Base-by-base conservation (phyloP, 2,113 vertebrate genomes). In the Chaetura pelagica region DNA sequence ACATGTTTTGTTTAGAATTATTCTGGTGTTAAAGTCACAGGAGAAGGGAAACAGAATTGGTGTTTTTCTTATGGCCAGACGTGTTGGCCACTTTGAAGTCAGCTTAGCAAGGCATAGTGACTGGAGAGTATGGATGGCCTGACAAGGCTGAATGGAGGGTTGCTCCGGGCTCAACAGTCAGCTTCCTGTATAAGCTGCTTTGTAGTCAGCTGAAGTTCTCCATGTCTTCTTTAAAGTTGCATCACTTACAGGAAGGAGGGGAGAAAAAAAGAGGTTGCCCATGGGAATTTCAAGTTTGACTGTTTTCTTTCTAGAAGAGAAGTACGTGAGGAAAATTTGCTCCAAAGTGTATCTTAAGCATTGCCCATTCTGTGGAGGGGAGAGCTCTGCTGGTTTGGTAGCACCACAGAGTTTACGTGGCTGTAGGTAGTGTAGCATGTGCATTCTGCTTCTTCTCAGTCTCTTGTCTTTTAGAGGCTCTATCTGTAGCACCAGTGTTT, bases 1-100 rank as follows among this genome's bases (percentile, higher is more conserved):
- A 67, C 9, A 59, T 32, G 6, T 63, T 84, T 67, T 90, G 58
- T 81, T 94, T 52, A 74, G 79, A 96, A 93, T 94, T 82, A 78
- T 32, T 87, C 35, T 80, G 51, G 15, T 63, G 22, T 91, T 87
- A 87, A 67, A 83, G n/a, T 48, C 55, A 58, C 27, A 54, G 44
- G n/a, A 34, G 17, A 90, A 85, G 34, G 74, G 17, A 84, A 74
- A 51, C 30, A 34, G 30, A 13, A 24, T 22, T 51, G 42, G 4
- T 44, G 23, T 63, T 90, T 42, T 93, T 57, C 38, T 62, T 69
- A 29, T 66, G 71, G 34, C 49, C 51, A 63, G 51, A 15, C 9
- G 9, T 2, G 0, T 49, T 21, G 74, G 17, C 52, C 38, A 29
- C 51, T 88, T 86, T 44, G 19, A 79, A 74, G 52, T 91, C 32